These are phyloP conservation scores for Drosophila fungiperda DNA, from an alignment of 2,888 invertebrate genomes.

Conservation along the genomic window DNA sequence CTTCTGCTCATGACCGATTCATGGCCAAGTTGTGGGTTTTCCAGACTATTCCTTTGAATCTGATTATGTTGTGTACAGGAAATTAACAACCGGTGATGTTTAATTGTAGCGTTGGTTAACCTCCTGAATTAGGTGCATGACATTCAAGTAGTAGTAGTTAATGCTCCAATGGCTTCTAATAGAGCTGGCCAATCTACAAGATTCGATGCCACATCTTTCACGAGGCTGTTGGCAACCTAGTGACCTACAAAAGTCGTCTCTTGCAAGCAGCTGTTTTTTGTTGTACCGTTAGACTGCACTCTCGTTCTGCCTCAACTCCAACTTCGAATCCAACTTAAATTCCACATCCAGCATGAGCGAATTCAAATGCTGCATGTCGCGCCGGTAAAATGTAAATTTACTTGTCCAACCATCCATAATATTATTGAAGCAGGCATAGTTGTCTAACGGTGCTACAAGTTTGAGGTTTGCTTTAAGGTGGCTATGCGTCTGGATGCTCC, in stretches of 20 bases:
- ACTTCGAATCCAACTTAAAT: constrained; percentile 13
- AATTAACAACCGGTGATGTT: constrained; percentile 42
- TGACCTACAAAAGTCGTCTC: constrained; percentile 67
- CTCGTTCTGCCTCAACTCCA: constrained; percentile 42
- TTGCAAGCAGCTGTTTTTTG: constrained; percentile 41
- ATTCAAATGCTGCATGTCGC: constrained; percentile 53
- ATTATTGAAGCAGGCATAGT: constrained; percentile 67
- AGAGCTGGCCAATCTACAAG: constrained; percentile 10
- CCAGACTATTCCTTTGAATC: constrained; percentile 1
- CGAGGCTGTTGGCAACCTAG: constrained; percentile 61
- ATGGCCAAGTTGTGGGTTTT: constrained; percentile 46
- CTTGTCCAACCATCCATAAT: constrained; percentile 65
- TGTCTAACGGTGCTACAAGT: constrained; percentile 43
- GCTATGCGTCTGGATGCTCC: constrained; percentile 31
- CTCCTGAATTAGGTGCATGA: constrained; percentile 74
- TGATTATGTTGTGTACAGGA: constrained; percentile 23
- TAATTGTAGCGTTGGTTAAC: constrained; percentile 71
- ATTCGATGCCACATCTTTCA: constrained; percentile 40
- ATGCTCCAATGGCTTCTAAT: constrained; percentile 18
- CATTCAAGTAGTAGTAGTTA: constrained; percentile 56
- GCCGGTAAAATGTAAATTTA: constrained; percentile 55
- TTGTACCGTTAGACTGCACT: constrained; percentile 72
- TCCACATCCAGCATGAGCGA: constrained; percentile 41
- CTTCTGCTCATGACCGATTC: constrained; percentile 42
- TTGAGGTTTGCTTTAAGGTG: constrained; percentile 6